Base-by-base conservation (phyloP, 2,797 vertebrate species). In the Falco concolor region DNA sequence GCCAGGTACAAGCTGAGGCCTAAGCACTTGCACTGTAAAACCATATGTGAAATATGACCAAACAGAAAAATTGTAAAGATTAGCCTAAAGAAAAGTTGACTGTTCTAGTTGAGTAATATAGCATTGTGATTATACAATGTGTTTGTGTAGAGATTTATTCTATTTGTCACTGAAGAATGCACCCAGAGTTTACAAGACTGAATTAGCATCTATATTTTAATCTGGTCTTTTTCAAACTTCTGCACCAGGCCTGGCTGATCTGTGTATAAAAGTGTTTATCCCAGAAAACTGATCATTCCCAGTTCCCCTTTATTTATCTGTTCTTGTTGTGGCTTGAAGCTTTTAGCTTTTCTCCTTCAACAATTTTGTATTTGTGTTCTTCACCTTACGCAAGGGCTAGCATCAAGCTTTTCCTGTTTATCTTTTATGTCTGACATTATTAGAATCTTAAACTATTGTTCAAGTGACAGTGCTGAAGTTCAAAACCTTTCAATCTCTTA, bases 391-490 rank as follows among this genome's bases (percentile, higher is more conserved):
- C 60, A 92, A 74, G 53, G 82, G 68, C 73, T 93, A 13, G 2
- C 61, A 68, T 68, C 56, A 76, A 44, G 64, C 23, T 89, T 87
- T 90, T 84, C 42, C 57, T 72, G 12, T 91, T 90, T 69, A 56
- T 92, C 75, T 85, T 70, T 59, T 91, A 79, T 72, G 60, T 44
- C 52, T 93, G 83, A 85, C 68, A 72, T 80, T 91, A 92, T 56
- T 83, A 57, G 47, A 75, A 72, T 94, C 93, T 90, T 83, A 84
- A 93, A 96, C 95, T 94, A 77, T 87, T 90, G 47, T 95, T 90
- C 56, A 52, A 78, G 60, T 52, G 68, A 67, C 75, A 80, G 60
- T 79, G 42, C 57, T 64, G 59, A 96, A 95, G 95, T 95, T 93
- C 79, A 95, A 95, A 96, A 92, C 75, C 59, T 93, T 96, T 93